These are phyloP conservation scores for Orchesella flavescens DNA, from an alignment of 2,888 invertebrate species.

Conservation along the genomic window DNA sequence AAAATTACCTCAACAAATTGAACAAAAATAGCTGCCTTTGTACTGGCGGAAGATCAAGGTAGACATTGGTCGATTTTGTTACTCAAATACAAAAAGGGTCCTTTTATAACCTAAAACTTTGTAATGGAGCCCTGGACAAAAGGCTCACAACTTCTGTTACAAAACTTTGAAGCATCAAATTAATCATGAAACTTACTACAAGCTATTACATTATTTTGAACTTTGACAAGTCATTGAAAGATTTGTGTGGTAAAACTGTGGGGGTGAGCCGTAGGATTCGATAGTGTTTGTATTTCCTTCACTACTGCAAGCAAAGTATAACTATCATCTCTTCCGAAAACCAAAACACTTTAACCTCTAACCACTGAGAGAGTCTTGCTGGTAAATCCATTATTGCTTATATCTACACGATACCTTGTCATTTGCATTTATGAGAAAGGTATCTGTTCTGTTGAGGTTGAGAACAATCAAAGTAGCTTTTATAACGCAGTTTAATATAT, in stretches of 20 bases:
- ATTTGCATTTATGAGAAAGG: neutral
- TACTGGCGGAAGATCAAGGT: neutral
- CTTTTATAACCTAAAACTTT: neutral
- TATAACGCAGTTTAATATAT: neutral
- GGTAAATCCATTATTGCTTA: too few relatives aligned
- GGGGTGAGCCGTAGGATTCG: conserved; percentile 23
- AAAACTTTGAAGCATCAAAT: conserved; percentile 15
- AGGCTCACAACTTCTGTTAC: conserved; percentile 32
- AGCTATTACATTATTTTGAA: conserved; percentile 6
- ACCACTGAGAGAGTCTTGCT: too few relatives aligned
- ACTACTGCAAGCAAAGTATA: neutral
- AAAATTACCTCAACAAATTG: conserved; percentile 5
- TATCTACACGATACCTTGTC: neutral
- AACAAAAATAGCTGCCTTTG: neutral
- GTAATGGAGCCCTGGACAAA: conserved; percentile 4
- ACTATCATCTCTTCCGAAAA: neutral
- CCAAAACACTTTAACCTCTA: too few relatives aligned
- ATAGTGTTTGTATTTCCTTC: conserved; percentile 28
- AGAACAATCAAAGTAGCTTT: neutral
- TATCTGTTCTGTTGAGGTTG: neutral
- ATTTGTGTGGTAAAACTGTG: conserved; percentile 48
- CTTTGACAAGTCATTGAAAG: conserved; percentile 57
- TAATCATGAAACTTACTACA: conserved; percentile 28
- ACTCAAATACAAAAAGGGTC: neutral
- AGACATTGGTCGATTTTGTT: neutral